Evolutionary conservation across 2,797 vertebrate species (phyloP).

Genomic region (Tapera naevia): DNA sequence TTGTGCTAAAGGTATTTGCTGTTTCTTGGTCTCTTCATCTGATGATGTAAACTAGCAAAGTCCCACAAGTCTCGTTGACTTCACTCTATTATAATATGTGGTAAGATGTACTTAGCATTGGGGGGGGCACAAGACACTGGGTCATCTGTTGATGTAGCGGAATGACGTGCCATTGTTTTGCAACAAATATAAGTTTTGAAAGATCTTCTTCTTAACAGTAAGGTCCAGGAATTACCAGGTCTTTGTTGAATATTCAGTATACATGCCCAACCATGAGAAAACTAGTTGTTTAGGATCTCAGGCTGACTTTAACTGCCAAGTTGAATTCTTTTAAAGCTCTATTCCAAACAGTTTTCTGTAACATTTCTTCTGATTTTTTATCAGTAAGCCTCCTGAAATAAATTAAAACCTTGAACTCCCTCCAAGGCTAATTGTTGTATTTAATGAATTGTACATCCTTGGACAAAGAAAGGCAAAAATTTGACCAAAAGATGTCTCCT

Average conservation of each 20-base stretch:
- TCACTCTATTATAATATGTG: background rate
- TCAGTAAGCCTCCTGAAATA: background rate
- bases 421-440: background rate
- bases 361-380: background rate
- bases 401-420: conserved; percentile 26
- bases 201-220: background rate
- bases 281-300: background rate
- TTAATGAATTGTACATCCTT: background rate
- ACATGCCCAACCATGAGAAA: background rate
- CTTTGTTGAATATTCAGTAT: background rate
- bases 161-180: background rate
- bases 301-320: background rate
- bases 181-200: background rate
- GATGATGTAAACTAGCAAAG: background rate
- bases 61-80: background rate
- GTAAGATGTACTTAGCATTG: background rate
- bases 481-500: background rate
- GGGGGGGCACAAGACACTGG: too few species aligned
- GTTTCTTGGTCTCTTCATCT: background rate
- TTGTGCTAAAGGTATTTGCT: background rate
- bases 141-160: background rate
- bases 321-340: background rate
- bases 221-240: background rate
- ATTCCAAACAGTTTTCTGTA: background rate
- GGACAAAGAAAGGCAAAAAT: background rate